phyloP scores from a whole-genome alignment of 1,140 invertebrate genomes.

The Drosophila murphyi region DNA sequence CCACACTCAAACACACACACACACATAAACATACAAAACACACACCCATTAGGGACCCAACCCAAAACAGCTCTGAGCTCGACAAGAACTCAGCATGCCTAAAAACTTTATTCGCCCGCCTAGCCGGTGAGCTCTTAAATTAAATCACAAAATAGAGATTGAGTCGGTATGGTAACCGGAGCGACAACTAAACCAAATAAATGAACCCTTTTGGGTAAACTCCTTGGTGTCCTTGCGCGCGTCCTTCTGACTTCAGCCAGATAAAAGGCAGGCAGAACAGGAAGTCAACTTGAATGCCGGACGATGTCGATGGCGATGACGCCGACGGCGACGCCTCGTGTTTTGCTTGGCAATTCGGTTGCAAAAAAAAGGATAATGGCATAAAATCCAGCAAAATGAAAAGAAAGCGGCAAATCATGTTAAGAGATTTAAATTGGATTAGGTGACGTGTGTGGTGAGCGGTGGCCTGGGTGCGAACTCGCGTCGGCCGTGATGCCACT shows the following conservation, averaged over 20 bases:
- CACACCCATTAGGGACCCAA: slow-evolving; percentile 37
- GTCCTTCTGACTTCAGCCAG: slow-evolving; percentile 44
- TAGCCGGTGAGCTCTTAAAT: slow-evolving; percentile 70
- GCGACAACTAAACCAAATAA: slow-evolving; percentile 74
- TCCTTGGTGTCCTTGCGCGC: slow-evolving; percentile 54
- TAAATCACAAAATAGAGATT: slow-evolving; percentile 80
- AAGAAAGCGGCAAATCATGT: slow-evolving; percentile 82
- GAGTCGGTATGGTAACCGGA: slow-evolving; percentile 54
- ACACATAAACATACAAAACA: slow-evolving; percentile 7
- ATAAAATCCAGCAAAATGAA: slow-evolving; percentile 80
- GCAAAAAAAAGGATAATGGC: slow-evolving; percentile 74
- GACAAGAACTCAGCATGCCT: slow-evolving; percentile 17
- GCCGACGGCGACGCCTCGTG: slow-evolving; percentile 33
- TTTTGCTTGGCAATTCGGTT: slow-evolving; percentile 57
- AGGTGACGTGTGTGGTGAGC: slow-evolving; percentile 60
- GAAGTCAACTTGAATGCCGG: slow-evolving; percentile 64
- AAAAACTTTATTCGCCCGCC: slow-evolving; percentile 17
- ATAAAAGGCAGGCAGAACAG: slow-evolving; percentile 61
- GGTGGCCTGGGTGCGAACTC: slow-evolving; percentile 32
- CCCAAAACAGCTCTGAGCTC: slow-evolving; percentile 18
- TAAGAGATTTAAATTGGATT: slow-evolving; percentile 83
- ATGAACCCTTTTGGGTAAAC: slow-evolving; percentile 76
- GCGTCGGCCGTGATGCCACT: slow-evolving; percentile 59
- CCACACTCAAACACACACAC: slow-evolving; percentile 29
- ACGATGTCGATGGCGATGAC: slow-evolving; percentile 12